These are phyloP conservation scores for Mercenaria mercenaria DNA, from an alignment of 1,140 invertebrate species.

Conservation along the genomic window DNA sequence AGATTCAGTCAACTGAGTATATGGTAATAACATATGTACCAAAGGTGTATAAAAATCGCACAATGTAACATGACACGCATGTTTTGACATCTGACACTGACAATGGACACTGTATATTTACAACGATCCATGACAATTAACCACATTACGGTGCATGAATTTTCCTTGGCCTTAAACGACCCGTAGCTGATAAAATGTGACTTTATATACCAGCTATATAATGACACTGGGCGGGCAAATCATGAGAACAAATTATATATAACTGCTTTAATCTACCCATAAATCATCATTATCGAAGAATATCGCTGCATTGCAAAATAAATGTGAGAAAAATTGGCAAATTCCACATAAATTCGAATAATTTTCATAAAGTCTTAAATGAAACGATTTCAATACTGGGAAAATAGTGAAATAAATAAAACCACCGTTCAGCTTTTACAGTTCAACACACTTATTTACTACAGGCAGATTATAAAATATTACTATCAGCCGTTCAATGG, in stretches of 20 bases:
- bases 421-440: not conserved
- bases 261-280: conserved; percentile 4
- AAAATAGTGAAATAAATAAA: not conserved
- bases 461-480: not conserved
- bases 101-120: not conserved
- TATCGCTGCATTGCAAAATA: not conserved
- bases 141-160: not conserved
- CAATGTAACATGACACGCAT: not conserved
- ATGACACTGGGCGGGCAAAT: conserved; percentile 1
- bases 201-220: not conserved
- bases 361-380: not conserved
- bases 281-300: conserved; percentile 5
- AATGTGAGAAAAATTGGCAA: not conserved
- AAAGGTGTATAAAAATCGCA: not conserved
- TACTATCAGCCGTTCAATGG: not conserved
- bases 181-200: not conserved
- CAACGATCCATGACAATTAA: not conserved
- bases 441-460: conserved; percentile 5
- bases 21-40: not conserved
- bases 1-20: not conserved
- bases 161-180: not conserved
- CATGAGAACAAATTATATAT: not conserved
- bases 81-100: conserved; percentile 21
- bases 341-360: not conserved
- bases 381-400: not conserved